Conservation (phyloP, 1,140 invertebrate species). For the Andrena cerasifolii region DNA sequence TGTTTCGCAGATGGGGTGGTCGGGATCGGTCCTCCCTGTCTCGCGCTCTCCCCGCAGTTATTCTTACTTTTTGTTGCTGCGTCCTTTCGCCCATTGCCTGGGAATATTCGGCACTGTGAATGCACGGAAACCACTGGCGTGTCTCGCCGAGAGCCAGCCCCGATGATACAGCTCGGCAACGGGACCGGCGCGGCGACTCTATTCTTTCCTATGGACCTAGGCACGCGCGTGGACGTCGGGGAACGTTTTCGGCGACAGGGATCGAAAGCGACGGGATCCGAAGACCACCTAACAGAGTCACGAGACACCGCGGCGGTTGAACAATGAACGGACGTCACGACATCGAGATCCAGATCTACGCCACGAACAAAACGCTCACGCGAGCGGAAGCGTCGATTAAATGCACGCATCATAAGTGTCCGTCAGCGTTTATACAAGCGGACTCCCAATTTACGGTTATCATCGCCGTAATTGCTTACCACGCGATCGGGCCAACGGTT, state of each 20-base stretch:
- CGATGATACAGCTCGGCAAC: too few species aligned
- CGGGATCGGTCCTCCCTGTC: background rate
- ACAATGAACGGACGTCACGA: constrained; percentile 12
- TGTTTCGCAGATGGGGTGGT: background rate
- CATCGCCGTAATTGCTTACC: background rate
- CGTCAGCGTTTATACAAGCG: background rate
- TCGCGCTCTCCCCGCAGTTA: background rate
- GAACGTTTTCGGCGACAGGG: too few species aligned
- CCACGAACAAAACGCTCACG: constrained; percentile 23
- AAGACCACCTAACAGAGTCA: too few species aligned
- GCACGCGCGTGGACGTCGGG: too few species aligned
- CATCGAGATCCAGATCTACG: constrained; percentile 8
- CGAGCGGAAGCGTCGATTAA: constrained; percentile 8
- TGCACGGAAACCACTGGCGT: constrained; percentile 1
- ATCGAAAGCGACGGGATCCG: too few species aligned
- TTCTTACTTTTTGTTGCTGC: background rate
- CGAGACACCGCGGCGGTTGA: background rate
- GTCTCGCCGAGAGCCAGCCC: too few species aligned
- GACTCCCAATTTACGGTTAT: background rate
- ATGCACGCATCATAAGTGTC: background rate
- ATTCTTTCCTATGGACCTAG: background rate
- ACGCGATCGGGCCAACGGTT: too few species aligned
- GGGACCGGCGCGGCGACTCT: background rate
- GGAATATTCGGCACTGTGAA: constrained; percentile 15
- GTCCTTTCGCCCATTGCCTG: constrained; percentile 7